Conservation (phyloP, 1,140 invertebrate genomes). For the Camponotus vicinus region DNA sequence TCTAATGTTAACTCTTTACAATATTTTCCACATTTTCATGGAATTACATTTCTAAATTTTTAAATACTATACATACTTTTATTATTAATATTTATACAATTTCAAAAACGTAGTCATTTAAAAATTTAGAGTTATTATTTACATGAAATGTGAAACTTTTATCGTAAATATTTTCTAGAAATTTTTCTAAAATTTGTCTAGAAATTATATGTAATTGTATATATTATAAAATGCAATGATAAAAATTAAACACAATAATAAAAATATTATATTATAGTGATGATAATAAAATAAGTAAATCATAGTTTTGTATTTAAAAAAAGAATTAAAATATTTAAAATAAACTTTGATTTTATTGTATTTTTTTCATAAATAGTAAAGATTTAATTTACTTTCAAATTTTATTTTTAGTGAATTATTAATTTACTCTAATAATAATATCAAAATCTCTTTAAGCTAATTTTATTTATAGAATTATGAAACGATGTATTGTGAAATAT, state of each 20-base stretch:
- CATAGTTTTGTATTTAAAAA: background rate
- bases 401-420: background rate
- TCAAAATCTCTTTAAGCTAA: background rate
- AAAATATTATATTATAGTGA: background rate
- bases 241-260: background rate
- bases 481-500: background rate
- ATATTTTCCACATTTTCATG: background rate
- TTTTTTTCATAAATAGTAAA: background rate
- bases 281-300: slow-evolving; percentile 15
- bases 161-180: too few relatives aligned
- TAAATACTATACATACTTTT: too few relatives aligned
- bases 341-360: background rate
- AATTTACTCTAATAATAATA: background rate
- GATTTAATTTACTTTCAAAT: background rate
- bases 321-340: background rate
- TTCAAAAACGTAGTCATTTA: too few relatives aligned
- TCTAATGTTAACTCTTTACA: background rate
- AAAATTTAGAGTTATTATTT: too few relatives aligned
- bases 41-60: background rate
- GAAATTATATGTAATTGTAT: background rate
- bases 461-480: background rate
- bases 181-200: too few relatives aligned
- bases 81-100: too few relatives aligned
- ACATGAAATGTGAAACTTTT: too few relatives aligned
- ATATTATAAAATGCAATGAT: background rate